These are phyloP conservation scores for Fundulus diaphanus DNA, from an alignment of 2,797 vertebrate species.

Conservation along the genomic window DNA sequence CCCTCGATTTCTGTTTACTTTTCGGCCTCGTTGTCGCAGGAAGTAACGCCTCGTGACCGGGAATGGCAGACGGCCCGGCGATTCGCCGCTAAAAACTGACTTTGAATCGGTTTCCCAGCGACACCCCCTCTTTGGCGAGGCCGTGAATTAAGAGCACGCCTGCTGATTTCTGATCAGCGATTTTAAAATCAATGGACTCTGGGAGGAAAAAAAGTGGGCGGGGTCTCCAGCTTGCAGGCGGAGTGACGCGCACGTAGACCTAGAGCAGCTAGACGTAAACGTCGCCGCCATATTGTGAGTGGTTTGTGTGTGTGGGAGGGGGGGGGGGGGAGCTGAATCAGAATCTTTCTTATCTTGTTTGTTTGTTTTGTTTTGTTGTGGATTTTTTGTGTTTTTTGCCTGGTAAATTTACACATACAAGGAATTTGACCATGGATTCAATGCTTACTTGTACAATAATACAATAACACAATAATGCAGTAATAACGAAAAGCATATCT, in stretches of 20 bases:
- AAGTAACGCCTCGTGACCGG: constrained; percentile 45
- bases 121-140: background rate
- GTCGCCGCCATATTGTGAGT: background rate
- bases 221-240: background rate
- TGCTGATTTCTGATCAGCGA: constrained; percentile 69
- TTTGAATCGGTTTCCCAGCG: constrained; percentile 48
- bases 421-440: too few species aligned
- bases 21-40: constrained; percentile 42
- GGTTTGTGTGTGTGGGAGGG: too few species aligned
- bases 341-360: too few species aligned
- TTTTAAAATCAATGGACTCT: constrained; percentile 18
- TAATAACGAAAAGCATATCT: too few species aligned
- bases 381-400: too few species aligned
- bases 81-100: constrained; percentile 49
- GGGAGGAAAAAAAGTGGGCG: constrained; percentile 38
- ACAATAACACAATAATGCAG: too few species aligned
- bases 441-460: too few species aligned
- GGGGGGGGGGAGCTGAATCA: too few species aligned
- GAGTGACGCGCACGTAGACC: background rate
- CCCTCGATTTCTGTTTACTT: constrained; percentile 69
- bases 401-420: too few species aligned
- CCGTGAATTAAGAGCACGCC: background rate
- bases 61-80: constrained; percentile 7
- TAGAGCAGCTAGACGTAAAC: background rate
- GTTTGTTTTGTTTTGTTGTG: too few species aligned